Conservation (phyloP, 2,888 invertebrate genomes). For the Clunio marinus region DNA sequence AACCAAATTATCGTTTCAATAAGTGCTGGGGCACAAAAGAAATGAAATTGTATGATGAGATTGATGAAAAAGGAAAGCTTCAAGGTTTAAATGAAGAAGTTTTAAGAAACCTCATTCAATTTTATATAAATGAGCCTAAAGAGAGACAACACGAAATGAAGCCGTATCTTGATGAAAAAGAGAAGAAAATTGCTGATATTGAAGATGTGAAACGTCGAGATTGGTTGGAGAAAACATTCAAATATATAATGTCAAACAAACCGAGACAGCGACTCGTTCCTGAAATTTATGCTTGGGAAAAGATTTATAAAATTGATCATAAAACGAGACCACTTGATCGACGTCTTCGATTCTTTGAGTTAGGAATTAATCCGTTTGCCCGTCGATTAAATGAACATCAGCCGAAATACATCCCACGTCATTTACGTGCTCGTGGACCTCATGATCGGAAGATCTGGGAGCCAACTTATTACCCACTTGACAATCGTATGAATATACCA, state of each 20-base stretch:
- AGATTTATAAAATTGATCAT: conserved; percentile 70
- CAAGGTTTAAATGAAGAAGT: conserved; percentile 77
- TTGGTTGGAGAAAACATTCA: conserved; percentile 67
- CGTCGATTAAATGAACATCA: conserved; percentile 64
- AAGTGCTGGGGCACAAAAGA: conserved; percentile 74
- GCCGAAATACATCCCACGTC: conserved; percentile 67
- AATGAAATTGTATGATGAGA: conserved; percentile 66
- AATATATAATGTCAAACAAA: conserved; percentile 65
- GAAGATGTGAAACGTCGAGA: conserved; percentile 62
- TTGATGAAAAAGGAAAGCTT: conserved; percentile 64
- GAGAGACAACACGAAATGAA: conserved; percentile 61
- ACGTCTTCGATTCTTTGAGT: conserved; percentile 66
- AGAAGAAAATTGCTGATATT: conserved; percentile 63
- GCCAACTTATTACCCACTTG: conserved; percentile 63
- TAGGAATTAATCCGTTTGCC: conserved; percentile 58
- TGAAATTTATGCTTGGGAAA: conserved; percentile 77
- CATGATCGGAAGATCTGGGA: conserved; percentile 60
- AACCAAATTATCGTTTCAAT: conserved; percentile 67
- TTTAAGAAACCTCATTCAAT: conserved; percentile 65
- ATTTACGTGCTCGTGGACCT: conserved; percentile 58
- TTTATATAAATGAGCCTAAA: conserved; percentile 67
- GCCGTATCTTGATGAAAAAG: conserved; percentile 64
- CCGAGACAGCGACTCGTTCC: conserved; percentile 59
- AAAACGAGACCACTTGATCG: conserved; percentile 66
- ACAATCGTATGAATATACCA: conserved; percentile 18